Conservation (phyloP, 2,797 vertebrate species). For the Serranus cabrilla region DNA sequence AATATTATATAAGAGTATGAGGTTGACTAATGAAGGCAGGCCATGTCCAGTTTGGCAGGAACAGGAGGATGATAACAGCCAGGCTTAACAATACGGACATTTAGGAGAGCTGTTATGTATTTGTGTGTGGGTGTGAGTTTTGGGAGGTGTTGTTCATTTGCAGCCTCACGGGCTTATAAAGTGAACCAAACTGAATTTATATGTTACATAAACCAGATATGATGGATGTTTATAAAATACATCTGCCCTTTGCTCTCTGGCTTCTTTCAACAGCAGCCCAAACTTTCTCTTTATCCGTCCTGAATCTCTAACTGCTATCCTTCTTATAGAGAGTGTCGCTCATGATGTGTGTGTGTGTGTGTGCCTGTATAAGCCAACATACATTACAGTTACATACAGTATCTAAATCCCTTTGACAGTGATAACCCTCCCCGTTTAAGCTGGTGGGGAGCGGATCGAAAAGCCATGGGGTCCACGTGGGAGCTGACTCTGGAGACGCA, state of each 20-base stretch:
- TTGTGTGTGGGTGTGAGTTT: conserved; percentile 51
- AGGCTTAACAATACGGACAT: conserved; percentile 59
- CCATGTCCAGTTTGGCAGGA: conserved; percentile 69
- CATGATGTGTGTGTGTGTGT: conserved; percentile 9
- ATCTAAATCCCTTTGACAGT: conserved; percentile 57
- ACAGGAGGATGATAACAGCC: conserved; percentile 58
- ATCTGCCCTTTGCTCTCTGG: conserved; percentile 37
- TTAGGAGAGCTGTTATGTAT: conserved; percentile 57
- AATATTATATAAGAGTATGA: conserved; percentile 78
- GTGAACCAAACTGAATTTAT: conserved; percentile 35
- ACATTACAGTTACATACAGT: conserved; percentile 28
- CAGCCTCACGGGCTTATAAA: conserved; percentile 47
- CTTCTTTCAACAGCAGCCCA: background rate
- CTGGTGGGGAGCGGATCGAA: conserved; percentile 45
- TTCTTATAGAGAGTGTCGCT: conserved; percentile 28
- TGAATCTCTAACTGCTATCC: conserved; percentile 11
- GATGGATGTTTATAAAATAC: conserved; percentile 19
- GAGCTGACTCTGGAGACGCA: conserved; percentile 51
- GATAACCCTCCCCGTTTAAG: conserved; percentile 46
- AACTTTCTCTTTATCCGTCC: background rate
- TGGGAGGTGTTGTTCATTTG: conserved; percentile 57
- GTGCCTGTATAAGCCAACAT: conserved; percentile 24
- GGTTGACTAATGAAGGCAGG: conserved; percentile 78
- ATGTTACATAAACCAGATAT: conserved; percentile 52
- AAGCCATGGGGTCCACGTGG: conserved; percentile 49